phyloP scores from a whole-genome alignment of 2,888 invertebrate species.

The Craniophora ligustri region DNA sequence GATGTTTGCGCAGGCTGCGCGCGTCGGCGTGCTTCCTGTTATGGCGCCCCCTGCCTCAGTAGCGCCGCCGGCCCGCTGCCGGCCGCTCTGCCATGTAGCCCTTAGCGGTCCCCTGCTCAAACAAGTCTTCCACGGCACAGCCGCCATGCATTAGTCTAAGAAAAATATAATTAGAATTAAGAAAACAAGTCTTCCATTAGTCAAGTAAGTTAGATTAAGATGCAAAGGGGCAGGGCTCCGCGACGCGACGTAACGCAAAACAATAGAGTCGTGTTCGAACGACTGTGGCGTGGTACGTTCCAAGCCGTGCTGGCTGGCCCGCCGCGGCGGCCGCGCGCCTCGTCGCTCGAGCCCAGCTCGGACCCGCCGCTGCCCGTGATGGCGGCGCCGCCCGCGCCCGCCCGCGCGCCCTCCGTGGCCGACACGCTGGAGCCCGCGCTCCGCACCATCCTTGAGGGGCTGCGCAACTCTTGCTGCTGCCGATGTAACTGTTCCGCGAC shows the following conservation, averaged over 20 bases:
- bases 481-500: conserved; percentile 78
- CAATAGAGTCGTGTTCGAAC: conserved; percentile 91
- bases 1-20: conserved; percentile 84
- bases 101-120: conserved; percentile 64
- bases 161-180: conserved; percentile 64
- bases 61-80: conserved; percentile 85
- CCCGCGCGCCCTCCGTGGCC: conserved; percentile 67
- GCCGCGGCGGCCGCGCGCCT: conserved; percentile 78
- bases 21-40: conserved; percentile 68
- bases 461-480: conserved; percentile 81
- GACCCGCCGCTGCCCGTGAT: conserved; percentile 61
- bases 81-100: conserved; percentile 82
- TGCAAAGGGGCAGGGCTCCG: conserved; percentile 80
- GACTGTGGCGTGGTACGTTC: conserved; percentile 92
- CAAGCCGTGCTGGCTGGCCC: conserved; percentile 82
- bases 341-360: conserved; percentile 73
- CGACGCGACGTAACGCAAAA: conserved; percentile 83
- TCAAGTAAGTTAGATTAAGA: conserved; percentile 77
- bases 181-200: conserved; percentile 88
- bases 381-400: conserved; percentile 43
- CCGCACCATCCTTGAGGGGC: conserved; percentile 77
- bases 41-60: conserved; percentile 76
- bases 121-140: conserved; percentile 79
- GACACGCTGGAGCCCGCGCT: conserved; percentile 84
- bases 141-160: conserved; percentile 73